Percentiles rank a stretch among this genome's conserved stretches.
Conservation (phyloP, 2,113 vertebrate genomes). For the Corythaixoides concolor region DNA sequence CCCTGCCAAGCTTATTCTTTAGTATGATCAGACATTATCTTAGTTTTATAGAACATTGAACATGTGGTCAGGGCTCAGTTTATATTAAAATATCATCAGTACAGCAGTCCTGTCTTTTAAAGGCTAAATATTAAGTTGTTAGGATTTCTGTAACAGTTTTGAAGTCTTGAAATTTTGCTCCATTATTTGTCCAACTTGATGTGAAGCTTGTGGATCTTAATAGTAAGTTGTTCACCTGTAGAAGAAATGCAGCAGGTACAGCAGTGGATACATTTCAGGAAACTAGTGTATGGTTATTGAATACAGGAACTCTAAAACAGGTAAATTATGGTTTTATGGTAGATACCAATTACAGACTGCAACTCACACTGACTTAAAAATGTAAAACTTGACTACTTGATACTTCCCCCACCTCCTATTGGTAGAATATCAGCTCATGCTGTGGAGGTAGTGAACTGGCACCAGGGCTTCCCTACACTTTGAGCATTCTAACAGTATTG, state of each 20-base stretch:
- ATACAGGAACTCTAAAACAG: neutral
- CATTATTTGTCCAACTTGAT: neutral
- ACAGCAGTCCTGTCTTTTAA: neutral
- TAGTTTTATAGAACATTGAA: neutral
- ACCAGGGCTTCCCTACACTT: neutral
- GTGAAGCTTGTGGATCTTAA: neutral
- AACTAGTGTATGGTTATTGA: neutral
- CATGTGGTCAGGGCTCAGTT: neutral
- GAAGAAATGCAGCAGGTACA: neutral
- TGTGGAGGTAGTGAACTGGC: neutral
- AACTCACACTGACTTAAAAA: neutral
- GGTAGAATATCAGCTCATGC: neutral
- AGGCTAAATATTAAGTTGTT: neutral
- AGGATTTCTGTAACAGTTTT: neutral
- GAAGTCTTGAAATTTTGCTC: neutral
- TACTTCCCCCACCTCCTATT: fast-evolving
- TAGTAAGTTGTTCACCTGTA: neutral
- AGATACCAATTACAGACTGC: neutral
- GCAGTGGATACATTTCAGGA: neutral
- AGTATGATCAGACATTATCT: neutral
- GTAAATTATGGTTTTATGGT: neutral
- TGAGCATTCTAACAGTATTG: neutral
- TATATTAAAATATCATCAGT: neutral
- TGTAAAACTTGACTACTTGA: neutral
- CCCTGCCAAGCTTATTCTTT: neutral